A percentile compares a stretch with the other conserved stretches of the same genome.
phyloP scores from a whole-genome alignment of 2,888 invertebrate genomes.

The Ophioninae sp. region DNA sequence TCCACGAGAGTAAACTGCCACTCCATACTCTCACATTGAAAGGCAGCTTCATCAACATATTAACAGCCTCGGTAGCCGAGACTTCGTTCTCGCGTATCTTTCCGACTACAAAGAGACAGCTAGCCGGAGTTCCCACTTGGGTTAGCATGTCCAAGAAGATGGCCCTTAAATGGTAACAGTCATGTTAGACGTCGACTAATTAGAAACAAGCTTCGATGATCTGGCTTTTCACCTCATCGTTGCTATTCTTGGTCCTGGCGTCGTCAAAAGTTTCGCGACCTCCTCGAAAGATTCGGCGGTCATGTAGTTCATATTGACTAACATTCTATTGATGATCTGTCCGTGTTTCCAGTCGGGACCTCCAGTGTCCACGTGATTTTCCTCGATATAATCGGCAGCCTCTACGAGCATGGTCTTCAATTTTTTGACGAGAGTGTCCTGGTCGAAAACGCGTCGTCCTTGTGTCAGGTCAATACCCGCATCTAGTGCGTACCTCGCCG shows the following conservation, averaged over 20 bases:
- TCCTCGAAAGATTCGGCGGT: slow-evolving; percentile 73
- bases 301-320: slow-evolving; percentile 74
- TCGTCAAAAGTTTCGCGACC: slow-evolving; percentile 66
- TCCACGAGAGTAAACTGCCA: slow-evolving; percentile 77
- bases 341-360: slow-evolving; percentile 75
- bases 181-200: not conserved
- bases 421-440: slow-evolving; percentile 69
- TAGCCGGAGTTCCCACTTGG: slow-evolving; percentile 80
- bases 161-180: slow-evolving; percentile 65
- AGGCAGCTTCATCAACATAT: slow-evolving; percentile 80
- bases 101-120: slow-evolving; percentile 78
- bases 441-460: slow-evolving; percentile 74
- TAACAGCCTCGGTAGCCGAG: slow-evolving; percentile 71
- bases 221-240: slow-evolving; percentile 65
- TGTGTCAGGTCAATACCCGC: slow-evolving; percentile 75
- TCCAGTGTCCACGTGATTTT: slow-evolving; percentile 74
- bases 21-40: slow-evolving; percentile 79
- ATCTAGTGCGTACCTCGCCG: slow-evolving; percentile 62
- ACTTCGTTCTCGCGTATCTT: slow-evolving; percentile 77
- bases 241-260: slow-evolving; percentile 61
- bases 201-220: not conserved
- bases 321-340: slow-evolving; percentile 76
- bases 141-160: slow-evolving; percentile 81
- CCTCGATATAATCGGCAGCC: slow-evolving; percentile 75
- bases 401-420: slow-evolving; percentile 75